phyloP scores from a whole-genome alignment of 2,797 vertebrate species.

The Gallinago solitaria region DNA sequence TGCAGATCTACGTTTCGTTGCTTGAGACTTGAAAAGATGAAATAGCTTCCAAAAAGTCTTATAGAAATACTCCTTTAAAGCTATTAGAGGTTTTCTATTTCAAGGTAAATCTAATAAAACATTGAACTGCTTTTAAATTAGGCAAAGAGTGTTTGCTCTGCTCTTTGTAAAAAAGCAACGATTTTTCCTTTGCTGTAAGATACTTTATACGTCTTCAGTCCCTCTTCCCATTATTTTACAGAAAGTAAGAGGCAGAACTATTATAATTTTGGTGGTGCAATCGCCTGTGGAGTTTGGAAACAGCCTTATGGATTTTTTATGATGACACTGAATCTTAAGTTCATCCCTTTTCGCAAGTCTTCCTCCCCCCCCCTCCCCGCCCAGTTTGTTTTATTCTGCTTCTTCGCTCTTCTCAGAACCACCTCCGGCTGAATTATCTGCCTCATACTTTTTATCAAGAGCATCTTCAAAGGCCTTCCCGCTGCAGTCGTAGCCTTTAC shows the following conservation, averaged over 20 bases:
- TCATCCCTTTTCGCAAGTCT: not conserved
- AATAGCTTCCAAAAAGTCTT: conserved; percentile 4
- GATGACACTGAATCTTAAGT: not conserved
- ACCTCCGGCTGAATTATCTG: conserved; percentile 72
- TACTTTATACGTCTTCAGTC: not conserved
- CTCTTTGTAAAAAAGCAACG: conserved; percentile 2
- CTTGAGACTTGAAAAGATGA: not conserved
- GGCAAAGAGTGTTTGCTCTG: not conserved
- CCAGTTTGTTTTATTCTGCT: conserved; percentile 43
- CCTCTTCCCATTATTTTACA: not conserved
- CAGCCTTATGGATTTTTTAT: not conserved
- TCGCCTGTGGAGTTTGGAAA: not conserved
- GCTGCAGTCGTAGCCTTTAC: conserved; percentile 83
- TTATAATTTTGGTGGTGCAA: not conserved
- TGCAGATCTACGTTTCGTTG: not conserved
- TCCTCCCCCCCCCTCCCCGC: not conserved
- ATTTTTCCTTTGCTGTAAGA: not conserved
- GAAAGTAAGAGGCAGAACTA: conserved; percentile 13
- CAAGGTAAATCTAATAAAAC: conserved; percentile 18
- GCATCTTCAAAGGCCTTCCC: conserved; percentile 78
- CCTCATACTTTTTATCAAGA: conserved; percentile 81
- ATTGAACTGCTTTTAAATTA: not conserved
- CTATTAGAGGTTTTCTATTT: not conserved
- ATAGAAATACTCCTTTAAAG: conserved; percentile 22
- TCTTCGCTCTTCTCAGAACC: conserved; percentile 85